Percentiles rank a stretch among this genome's conserved stretches.
These are phyloP conservation scores for Isotomurus palustris DNA, from an alignment of 2,888 invertebrate genomes.

Conservation along the genomic window DNA sequence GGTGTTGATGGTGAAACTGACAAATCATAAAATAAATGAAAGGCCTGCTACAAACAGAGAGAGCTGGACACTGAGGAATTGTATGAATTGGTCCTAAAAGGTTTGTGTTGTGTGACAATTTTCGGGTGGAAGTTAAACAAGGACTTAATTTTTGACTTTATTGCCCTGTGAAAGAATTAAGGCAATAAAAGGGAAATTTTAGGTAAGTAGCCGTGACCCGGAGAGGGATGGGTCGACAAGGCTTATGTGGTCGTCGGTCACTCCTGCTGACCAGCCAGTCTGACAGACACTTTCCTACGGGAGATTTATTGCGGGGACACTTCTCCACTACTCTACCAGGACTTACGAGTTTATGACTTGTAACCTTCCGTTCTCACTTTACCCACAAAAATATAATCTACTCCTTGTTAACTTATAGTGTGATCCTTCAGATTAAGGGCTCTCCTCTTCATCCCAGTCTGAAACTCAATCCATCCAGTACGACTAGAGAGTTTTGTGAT, in stretches of 20 bases:
- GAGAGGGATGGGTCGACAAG: conserved; percentile 3
- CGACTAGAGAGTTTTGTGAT: too few species aligned
- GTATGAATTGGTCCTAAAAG: too few species aligned
- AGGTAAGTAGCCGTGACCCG: conserved; percentile 9
- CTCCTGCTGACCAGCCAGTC: conserved; percentile 23
- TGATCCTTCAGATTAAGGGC: too few species aligned
- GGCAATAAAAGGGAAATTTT: conserved; percentile 6
- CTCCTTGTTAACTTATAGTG: too few species aligned
- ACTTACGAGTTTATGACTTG: conserved; percentile 10
- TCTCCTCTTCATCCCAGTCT: too few species aligned
- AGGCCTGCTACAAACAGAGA: too few species aligned
- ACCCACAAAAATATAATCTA: too few species aligned
- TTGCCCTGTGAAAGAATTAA: not conserved
- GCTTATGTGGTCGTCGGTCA: conserved; percentile 39
- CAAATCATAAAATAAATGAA: too few species aligned
- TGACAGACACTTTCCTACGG: conserved; percentile 17
- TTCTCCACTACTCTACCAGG: not conserved
- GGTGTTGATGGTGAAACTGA: too few species aligned
- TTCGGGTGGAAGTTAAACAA: conserved; percentile 14
- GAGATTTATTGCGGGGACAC: conserved; percentile 42
- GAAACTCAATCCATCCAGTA: too few species aligned
- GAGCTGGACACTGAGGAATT: too few species aligned
- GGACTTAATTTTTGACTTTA: conserved; percentile 5
- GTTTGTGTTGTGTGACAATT: too few species aligned
- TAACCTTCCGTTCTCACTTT: not conserved